Evolutionary conservation across 2,113 vertebrate species (phyloP), one percentile per base, ranked within the genome.

Genomic region (Cheirogaleus medius): DNA sequence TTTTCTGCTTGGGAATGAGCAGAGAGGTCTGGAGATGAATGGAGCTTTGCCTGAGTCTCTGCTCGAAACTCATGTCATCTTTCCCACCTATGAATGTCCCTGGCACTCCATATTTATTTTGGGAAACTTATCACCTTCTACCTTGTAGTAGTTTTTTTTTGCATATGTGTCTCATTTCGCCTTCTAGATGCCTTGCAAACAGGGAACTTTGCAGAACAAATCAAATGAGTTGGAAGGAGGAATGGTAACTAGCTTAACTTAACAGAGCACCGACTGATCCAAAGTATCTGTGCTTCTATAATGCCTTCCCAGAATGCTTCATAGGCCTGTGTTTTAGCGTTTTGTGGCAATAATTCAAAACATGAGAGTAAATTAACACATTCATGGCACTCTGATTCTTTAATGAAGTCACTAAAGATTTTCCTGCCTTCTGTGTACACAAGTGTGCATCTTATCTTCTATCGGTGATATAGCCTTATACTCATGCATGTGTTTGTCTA

Each of bases 381-480:
- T 64, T 93, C 25, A 58, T 69, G 84, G 39, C n/a, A 69, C 23
- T 29, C 27, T 95, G 66, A 77, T 84, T 85, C 63, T 92, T 92
- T 95, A 95, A 95, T 82, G 39, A 91, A 87, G 20, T 74, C 81
- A 47, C 23, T 78, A 27, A 93, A 64, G 20, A 69, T 69, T 94
- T 93, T 68, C 60, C 56, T 60, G 1, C 56, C 74, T 84, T 8
- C 29, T 77, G 0, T 84, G 21, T 8, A 64, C 77, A 74, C 29
- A 89, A 60, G 23, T 1, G 4, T 14, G 71, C 29, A 39, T 77
- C 32, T 54, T 86, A 52, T 88, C 21, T 74, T 87, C 83, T 96
- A 63, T 78, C 54, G 63, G 10, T 68, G 5, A 73, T 69, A 77
- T 9, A 90, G 56, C 29, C 54, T 91, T 89, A 90, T 74, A 87